A percentile compares a stretch with the other conserved stretches of the same genome.
Evolutionary conservation across 2,888 invertebrate species (phyloP).

Genomic region (Erpobdella octoculata): DNA sequence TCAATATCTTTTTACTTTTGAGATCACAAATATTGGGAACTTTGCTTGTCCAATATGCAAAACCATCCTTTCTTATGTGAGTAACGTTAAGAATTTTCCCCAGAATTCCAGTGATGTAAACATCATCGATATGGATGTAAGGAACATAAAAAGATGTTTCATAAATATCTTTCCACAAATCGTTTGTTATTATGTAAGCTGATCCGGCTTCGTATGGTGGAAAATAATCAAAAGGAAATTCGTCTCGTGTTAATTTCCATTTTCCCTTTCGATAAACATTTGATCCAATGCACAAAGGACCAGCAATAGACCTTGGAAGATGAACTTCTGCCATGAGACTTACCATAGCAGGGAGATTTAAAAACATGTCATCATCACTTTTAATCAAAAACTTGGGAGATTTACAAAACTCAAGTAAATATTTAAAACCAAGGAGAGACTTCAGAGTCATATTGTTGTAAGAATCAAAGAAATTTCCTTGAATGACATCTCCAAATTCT

Average conservation of each 20-base stretch:
- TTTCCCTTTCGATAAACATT: slow-evolving; percentile 34
- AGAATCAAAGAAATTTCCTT: slow-evolving; percentile 35
- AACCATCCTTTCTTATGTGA: slow-evolving; percentile 33
- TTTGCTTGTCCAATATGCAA: slow-evolving; percentile 36
- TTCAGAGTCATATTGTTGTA: slow-evolving; percentile 39
- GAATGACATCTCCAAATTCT: slow-evolving; percentile 33
- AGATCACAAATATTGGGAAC: slow-evolving; percentile 34
- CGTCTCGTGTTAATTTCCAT: slow-evolving; percentile 32
- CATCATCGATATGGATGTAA: slow-evolving; percentile 38
- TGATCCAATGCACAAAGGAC: slow-evolving; percentile 34
- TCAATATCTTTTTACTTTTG: slow-evolving; percentile 28
- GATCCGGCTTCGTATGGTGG: slow-evolving; percentile 38
- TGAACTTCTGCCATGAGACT: slow-evolving; percentile 16
- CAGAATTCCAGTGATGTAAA: slow-evolving; percentile 40
- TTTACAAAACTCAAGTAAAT: slow-evolving; percentile 33
- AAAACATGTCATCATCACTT: slow-evolving; percentile 39
- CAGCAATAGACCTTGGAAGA: slow-evolving; percentile 34
- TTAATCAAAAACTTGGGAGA: slow-evolving; percentile 35
- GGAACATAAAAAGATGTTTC: slow-evolving; percentile 35
- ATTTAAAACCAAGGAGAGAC: slow-evolving; percentile 38
- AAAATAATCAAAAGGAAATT: slow-evolving; percentile 34
- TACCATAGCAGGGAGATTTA: slow-evolving; percentile 36
- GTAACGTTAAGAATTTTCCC: slow-evolving; percentile 35
- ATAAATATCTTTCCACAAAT: slow-evolving; percentile 33
- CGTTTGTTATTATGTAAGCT: slow-evolving; percentile 36